Evolutionary conservation across 1,140 invertebrate genomes (phyloP), one percentile per base, ranked within the genome.

Genomic region (Drosophila lini): DNA sequence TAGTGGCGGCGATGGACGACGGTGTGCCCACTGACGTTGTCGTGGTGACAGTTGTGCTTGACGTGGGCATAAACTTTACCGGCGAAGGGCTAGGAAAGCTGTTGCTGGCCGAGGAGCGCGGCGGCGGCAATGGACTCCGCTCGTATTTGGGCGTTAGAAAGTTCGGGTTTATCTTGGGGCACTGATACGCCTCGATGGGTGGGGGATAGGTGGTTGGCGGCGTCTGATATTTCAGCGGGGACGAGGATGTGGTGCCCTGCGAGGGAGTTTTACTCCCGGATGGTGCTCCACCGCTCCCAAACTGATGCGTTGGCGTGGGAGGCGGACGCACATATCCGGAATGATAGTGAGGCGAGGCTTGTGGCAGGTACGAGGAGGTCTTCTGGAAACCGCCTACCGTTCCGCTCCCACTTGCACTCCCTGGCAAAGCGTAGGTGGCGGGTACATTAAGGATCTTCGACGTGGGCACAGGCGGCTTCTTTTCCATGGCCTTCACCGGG

Each of bases 71-170:
- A 62, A 78, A 59, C 47, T 81, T 76, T 3, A 77, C 74, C n/a
- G 74, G 60, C 32, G 74, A 78, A 0, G 76, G 79, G 53, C 71
- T 80, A 60, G 68, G 56, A 74, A 83, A 75, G 74, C 53, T 69
- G 44, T 67, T 74, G 10, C 60, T 19, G 6, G 61, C 16, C 25
- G 74, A 67, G 1, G 73, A 59, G 7, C 62, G 45, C 3, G 73
- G 74, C 53, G 67, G 45, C 3, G 73, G 74, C 73, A 77, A 57
- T 36, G 74, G 81, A 59, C 74, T 60, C 3, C 91, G 71, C 42
- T 92, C 91, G 28, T 91, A 92, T 68, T 92, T 92, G 19, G 91
- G 91, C 38, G 91, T 92, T 13, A 92, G 40, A 70, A 92, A 92
- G 56, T 91, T 92, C 0, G 91, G 91, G 74, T 92, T 92, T 1